A percentile compares a stretch with the other conserved stretches of the same genome.
Conservation (phyloP, 2,888 invertebrate species). For the Tipula helvola region DNA sequence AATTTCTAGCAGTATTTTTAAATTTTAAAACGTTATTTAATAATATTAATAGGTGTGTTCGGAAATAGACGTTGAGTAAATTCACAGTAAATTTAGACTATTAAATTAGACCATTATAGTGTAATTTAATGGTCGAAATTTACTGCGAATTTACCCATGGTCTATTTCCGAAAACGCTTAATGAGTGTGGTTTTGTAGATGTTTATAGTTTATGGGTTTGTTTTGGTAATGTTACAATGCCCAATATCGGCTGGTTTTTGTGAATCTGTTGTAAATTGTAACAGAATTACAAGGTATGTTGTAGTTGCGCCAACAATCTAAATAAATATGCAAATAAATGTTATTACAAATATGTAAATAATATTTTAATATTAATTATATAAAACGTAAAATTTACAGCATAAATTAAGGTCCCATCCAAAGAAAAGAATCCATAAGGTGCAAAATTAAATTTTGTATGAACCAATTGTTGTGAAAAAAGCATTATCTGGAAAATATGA, state of each 20-base stretch:
- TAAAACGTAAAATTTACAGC: background rate
- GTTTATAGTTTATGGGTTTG: background rate
- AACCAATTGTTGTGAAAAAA: background rate
- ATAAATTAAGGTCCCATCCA: constrained; percentile 9
- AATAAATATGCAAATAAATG: background rate
- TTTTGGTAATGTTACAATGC: background rate
- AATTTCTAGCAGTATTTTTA: background rate
- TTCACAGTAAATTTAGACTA: no score
- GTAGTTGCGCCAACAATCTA: constrained; percentile 8
- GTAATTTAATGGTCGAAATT: no score
- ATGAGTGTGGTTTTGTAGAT: no score
- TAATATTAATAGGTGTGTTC: no score
- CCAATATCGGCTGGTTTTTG: background rate
- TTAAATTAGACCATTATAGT: no score
- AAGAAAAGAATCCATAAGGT: constrained; percentile 5
- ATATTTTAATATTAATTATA: background rate
- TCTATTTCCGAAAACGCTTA: no score
- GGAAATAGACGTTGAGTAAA: no score
- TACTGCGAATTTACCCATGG: no score
- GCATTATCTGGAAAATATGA: background rate
- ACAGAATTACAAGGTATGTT: constrained; percentile 8
- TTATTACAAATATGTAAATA: background rate
- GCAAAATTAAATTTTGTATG: background rate
- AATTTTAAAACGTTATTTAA: background rate
- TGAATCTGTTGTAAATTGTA: background rate